phyloP scores from a whole-genome alignment of 2,113 vertebrate genomes.

The Variabilichromis moorii region DNA sequence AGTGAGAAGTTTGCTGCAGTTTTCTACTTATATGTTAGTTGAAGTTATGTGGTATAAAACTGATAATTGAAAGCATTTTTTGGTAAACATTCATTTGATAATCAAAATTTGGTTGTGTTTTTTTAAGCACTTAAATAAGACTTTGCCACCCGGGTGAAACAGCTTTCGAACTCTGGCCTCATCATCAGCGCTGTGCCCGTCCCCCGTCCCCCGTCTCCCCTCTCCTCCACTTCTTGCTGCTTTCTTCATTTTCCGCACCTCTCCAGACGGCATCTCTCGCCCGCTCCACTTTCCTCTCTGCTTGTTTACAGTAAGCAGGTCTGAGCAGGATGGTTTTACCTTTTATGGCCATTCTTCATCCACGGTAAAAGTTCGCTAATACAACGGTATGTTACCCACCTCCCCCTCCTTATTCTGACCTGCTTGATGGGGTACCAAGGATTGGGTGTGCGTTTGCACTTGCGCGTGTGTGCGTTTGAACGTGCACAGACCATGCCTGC shows the following conservation, averaged over 20 bases:
- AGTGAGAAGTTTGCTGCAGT: neutral
- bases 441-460: neutral
- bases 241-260: conserved; percentile 50
- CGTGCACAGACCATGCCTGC: neutral
- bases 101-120: neutral
- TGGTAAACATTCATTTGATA: neutral
- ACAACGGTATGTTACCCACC: conserved; percentile 44
- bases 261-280: conserved; percentile 54
- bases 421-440: conserved; percentile 29
- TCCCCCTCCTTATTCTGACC: conserved; percentile 55
- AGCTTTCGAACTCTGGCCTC: neutral
- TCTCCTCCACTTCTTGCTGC: neutral
- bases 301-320: conserved; percentile 73
- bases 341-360: conserved; percentile 71
- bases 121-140: neutral
- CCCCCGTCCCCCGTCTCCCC: neutral
- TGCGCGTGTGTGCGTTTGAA: neutral
- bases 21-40: neutral
- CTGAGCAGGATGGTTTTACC: conserved; percentile 60
- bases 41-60: neutral
- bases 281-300: conserved; percentile 47
- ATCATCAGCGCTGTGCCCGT: neutral
- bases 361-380: conserved; percentile 62
- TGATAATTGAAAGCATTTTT: neutral
- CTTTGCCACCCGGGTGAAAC: neutral